A percentile compares a stretch with the other conserved stretches of the same genome.
These are phyloP conservation scores for Oxyteleia sp. DNA, from an alignment of 2,888 invertebrate genomes.

Conservation along the genomic window DNA sequence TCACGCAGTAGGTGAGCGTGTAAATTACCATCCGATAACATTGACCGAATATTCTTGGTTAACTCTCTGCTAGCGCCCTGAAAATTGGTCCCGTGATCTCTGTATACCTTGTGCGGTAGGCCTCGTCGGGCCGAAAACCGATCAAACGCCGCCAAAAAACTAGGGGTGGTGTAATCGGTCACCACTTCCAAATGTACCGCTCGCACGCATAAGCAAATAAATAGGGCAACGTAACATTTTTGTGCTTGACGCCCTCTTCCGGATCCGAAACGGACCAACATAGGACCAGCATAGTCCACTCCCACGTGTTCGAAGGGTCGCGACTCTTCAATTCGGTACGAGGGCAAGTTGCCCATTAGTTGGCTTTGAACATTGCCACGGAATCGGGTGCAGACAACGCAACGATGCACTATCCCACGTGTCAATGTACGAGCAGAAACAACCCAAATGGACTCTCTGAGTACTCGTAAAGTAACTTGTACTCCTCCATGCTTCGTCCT, in stretches of 20 bases:
- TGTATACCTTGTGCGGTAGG: not conserved
- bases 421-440: constrained; percentile 20
- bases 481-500: constrained; percentile 49
- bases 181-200: constrained; percentile 52
- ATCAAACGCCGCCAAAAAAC: not conserved
- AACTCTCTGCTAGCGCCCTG: not conserved
- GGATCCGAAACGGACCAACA: constrained; percentile 30
- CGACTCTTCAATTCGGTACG: constrained; percentile 13
- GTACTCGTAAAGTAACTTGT: constrained; percentile 34
- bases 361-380: not conserved
- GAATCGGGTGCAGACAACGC: constrained; percentile 3
- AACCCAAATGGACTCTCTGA: constrained; percentile 51
- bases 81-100: constrained; percentile 3
- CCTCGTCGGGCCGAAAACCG: not conserved
- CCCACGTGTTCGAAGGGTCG: constrained; percentile 55
- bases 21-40: not conserved
- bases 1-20: too few relatives aligned
- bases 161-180: not conserved
- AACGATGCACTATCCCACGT: constrained; percentile 2
- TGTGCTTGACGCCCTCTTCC: constrained; percentile 61
- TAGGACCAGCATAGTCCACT: constrained; percentile 74
- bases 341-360: constrained; percentile 47
- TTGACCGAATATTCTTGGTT: not conserved
- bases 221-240: constrained; percentile 70
- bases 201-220: constrained; percentile 76